phyloP scores from a whole-genome alignment of 2,797 vertebrate genomes.

The Anisognathus igniventris region DNA sequence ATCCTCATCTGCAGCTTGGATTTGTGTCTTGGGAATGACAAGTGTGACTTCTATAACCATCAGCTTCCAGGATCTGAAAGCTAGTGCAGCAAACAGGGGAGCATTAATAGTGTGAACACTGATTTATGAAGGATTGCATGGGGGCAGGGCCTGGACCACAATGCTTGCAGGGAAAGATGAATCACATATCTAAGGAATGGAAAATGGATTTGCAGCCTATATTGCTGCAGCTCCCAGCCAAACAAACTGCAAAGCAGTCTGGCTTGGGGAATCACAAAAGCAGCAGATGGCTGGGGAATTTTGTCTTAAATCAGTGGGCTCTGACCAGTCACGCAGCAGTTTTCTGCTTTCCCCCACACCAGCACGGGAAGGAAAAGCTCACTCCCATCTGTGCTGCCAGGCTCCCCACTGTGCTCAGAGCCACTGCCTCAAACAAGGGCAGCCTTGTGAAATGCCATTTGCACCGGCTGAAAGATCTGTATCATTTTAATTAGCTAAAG shows the following conservation, averaged over 20 bases:
- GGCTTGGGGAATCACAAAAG: not conserved
- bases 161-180: not conserved
- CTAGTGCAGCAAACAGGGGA: not conserved
- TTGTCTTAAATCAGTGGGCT: not conserved
- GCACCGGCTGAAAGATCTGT: not conserved
- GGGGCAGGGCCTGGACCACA: not conserved
- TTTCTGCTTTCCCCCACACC: not conserved
- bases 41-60: not conserved
- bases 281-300: conserved; percentile 29
- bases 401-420: not conserved
- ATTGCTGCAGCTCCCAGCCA: not conserved
- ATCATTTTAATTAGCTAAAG: not conserved
- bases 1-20: not conserved
- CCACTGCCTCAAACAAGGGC: not conserved
- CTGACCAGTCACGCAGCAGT: not conserved
- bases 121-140: not conserved
- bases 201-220: not conserved
- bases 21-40: not conserved
- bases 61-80: not conserved
- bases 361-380: not conserved
- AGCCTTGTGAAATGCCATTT: not conserved
- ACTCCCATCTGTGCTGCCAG: not conserved
- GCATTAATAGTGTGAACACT: too few species aligned
- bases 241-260: not conserved
- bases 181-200: not conserved